Evolutionary conservation across 1,140 invertebrate genomes (phyloP), one percentile per base, ranked within the genome.

Genomic region (Pseudomyrmex concolor): DNA sequence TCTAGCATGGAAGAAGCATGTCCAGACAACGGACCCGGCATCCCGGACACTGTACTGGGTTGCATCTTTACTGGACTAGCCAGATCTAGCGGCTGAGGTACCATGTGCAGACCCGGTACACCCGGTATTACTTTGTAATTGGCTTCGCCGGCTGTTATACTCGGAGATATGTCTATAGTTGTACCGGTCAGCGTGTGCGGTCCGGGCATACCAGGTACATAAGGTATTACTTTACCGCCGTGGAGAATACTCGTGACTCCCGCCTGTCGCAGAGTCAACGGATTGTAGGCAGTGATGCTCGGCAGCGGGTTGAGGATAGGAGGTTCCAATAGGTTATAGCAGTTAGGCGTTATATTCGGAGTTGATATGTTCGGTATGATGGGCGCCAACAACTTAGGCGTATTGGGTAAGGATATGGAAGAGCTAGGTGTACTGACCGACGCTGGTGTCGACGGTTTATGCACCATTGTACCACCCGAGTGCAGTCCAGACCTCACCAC

Each of bases 191-290:
- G 91, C 13, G 95, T 96, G 83, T 96, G 96, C 1, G 97, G 97
- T 51, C 97, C 97, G 0, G 97, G 97, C 92, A 98, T 98, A 12
- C 97, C 97, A 2, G 97, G 97, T 5, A 98, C 97, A 92, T 97
- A 96, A 4, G 97, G 97, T 87, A 97, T 97, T 9, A 96, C 92
- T 91, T 97, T 97, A n/a, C 96, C 97, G n/a, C 94, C 95, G 72
- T 94, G 93, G 0, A 94, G 80, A 63, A 93, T 92, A 76, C 86
- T 93, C 48, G 92, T 85, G 54, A 93, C 92, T 5, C 91, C 93
- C 2, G 92, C 82, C 72, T 93, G 92, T 1, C 93, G 94, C 4
- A 96, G 22, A 22, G 95, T 95, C 62, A 97, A 90, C 0, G 97
- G 96, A 93, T 97, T 97, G 90, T 95, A 97, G 67, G 96, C 96